A percentile compares a stretch with the other conserved stretches of the same genome.
Conservation (phyloP, 2,797 vertebrate genomes). For the Coendou prehensilis region DNA sequence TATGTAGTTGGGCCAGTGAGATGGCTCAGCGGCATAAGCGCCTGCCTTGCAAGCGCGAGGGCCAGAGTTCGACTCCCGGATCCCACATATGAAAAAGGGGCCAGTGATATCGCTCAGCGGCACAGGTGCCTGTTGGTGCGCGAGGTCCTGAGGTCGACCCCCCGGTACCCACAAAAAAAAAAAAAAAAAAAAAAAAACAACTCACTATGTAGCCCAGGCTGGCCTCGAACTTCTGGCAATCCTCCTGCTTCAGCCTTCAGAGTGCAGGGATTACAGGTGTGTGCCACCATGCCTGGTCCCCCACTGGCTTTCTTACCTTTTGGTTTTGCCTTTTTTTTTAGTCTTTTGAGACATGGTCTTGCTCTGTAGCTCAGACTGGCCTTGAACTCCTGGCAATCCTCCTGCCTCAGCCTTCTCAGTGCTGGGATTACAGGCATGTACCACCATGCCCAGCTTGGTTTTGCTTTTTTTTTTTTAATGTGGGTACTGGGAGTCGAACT, state of each 20-base stretch:
- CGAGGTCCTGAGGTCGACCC: too few species aligned
- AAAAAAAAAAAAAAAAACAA: too few species aligned
- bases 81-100: too few species aligned
- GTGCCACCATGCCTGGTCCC: neutral
- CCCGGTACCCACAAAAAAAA: too few species aligned
- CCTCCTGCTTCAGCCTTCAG: neutral
- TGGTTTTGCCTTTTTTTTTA: neutral
- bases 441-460: neutral
- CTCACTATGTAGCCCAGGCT: neutral
- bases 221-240: neutral
- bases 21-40: too few species aligned
- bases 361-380: neutral
- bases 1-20: too few species aligned
- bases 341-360: neutral
- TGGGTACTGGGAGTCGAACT: too few species aligned
- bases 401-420: neutral
- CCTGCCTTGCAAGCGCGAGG: too few species aligned
- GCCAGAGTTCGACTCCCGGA: too few species aligned
- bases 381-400: neutral
- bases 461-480: neutral
- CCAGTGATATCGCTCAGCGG: too few species aligned
- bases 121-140: too few species aligned
- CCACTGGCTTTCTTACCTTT: neutral
- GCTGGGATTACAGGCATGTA: too few species aligned
- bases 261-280: neutral